A percentile compares a stretch with the other conserved stretches of the same genome.
Evolutionary conservation across 92 coral and sea anemone species (phyloP).

Genomic region (Actinostola sp.): DNA sequence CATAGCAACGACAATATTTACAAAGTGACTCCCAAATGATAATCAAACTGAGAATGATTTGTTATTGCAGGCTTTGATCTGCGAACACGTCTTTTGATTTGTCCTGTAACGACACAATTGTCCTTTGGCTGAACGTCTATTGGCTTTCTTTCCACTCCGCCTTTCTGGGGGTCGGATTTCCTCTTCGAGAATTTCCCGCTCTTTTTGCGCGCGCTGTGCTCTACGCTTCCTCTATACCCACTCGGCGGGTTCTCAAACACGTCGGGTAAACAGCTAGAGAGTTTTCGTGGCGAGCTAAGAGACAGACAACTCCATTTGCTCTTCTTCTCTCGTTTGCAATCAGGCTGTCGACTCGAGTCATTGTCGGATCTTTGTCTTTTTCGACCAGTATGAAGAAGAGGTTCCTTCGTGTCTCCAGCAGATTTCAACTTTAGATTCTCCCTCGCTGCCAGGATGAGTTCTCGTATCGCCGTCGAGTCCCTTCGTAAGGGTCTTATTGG

Average conservation of each 20-base stretch:
- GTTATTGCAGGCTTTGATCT: conserved; percentile 50
- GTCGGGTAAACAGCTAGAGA: conserved; percentile 2
- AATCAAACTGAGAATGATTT: conserved; percentile 68
- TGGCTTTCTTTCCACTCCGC: conserved; percentile 15
- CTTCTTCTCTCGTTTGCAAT: conserved; percentile 34
- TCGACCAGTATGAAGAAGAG: conserved; percentile 28
- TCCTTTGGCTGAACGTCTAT: neutral
- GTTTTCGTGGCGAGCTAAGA: conserved; percentile 14
- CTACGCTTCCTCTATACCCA: conserved; percentile 7
- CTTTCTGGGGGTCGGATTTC: conserved; percentile 22
- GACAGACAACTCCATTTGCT: conserved; percentile 18
- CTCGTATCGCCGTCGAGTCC: conserved; percentile 59
- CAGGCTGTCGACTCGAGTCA: conserved; percentile 15
- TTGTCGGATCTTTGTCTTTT: conserved; percentile 49
- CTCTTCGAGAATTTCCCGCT: conserved; percentile 18
- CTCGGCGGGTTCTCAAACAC: conserved; percentile 14
- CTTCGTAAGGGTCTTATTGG: conserved; percentile 83
- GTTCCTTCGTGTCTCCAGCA: neutral
- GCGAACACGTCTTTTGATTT: conserved; percentile 63
- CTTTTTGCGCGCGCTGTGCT: conserved; percentile 20
- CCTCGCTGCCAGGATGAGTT: conserved; percentile 60
- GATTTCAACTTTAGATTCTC: conserved; percentile 13
- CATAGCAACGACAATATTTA: no score
- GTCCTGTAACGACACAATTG: conserved; percentile 47
- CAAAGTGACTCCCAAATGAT: conserved; percentile 73